Evolutionary conservation across 2,888 invertebrate genomes (phyloP).

Genomic region (Netelia fuscicornis): DNA sequence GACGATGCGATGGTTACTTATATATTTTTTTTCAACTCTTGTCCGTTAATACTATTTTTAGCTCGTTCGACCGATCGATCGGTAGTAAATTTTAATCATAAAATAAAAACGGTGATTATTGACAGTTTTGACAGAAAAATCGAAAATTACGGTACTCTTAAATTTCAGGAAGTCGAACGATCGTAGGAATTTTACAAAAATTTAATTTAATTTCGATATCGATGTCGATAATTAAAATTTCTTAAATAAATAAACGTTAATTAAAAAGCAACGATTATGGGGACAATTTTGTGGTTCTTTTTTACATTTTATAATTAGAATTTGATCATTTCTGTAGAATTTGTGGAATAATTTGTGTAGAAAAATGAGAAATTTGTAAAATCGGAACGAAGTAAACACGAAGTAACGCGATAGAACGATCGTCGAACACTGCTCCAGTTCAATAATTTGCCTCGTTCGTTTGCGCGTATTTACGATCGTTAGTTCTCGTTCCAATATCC

Average conservation of each 20-base stretch:
- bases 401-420: background rate
- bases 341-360: background rate
- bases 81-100: background rate
- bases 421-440: background rate
- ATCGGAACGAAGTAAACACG: background rate
- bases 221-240: background rate
- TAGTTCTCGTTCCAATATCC: constrained; percentile 18
- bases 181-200: too few relatives aligned
- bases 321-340: background rate
- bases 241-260: background rate
- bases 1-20: background rate
- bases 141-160: too few relatives aligned
- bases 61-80: background rate
- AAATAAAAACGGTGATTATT: too few relatives aligned
- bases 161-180: too few relatives aligned
- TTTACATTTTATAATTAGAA: background rate
- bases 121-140: too few relatives aligned
- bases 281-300: background rate
- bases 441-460: constrained; percentile 15
- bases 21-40: background rate
- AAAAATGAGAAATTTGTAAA: background rate
- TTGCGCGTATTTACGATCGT: constrained; percentile 12
- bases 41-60: background rate
- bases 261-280: background rate
- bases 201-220: too few relatives aligned